A percentile compares a stretch with the other conserved stretches of the same genome.
phyloP scores from a whole-genome alignment of 2,888 invertebrate species.

The Linnaemya tessellans region DNA sequence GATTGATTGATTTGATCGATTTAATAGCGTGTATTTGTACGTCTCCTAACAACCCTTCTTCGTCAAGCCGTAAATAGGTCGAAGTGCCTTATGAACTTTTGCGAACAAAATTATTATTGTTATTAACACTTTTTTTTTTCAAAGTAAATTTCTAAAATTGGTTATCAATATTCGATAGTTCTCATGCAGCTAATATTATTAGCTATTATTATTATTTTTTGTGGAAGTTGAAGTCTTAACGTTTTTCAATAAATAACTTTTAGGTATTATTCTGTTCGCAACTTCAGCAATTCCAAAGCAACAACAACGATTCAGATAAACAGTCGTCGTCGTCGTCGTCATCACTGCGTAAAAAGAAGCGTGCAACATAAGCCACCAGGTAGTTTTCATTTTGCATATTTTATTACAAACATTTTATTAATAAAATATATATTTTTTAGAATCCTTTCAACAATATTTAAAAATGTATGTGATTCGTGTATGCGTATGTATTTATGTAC shows the following conservation, averaged over 20 bases:
- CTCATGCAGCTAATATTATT: no score
- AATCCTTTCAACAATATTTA: not conserved
- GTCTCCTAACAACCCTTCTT: no score
- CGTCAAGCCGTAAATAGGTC: no score
- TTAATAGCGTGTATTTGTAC: no score
- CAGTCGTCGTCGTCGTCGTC: not conserved
- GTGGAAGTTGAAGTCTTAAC: not conserved
- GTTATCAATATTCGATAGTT: no score
- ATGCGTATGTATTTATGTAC: not conserved
- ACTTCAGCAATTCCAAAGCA: slow-evolving; percentile 87
- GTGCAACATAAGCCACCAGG: slow-evolving; percentile 53
- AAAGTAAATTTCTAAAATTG: no score
- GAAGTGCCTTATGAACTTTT: no score
- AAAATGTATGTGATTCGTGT: not conserved
- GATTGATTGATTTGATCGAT: no score
- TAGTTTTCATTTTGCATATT: slow-evolving; percentile 38
- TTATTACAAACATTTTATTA: slow-evolving; percentile 19
- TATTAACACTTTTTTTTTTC: no score
- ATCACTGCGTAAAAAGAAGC: slow-evolving; percentile 46
- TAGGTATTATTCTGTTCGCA: slow-evolving; percentile 93
- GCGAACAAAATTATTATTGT: no score
- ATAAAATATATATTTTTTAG: slow-evolving; percentile 15
- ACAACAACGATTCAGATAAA: slow-evolving; percentile 1
- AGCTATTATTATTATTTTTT: not conserved
- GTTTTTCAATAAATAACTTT: not conserved